These are phyloP conservation scores for Drosophila quinaria DNA, from an alignment of 2,888 invertebrate species.

Conservation along the genomic window DNA sequence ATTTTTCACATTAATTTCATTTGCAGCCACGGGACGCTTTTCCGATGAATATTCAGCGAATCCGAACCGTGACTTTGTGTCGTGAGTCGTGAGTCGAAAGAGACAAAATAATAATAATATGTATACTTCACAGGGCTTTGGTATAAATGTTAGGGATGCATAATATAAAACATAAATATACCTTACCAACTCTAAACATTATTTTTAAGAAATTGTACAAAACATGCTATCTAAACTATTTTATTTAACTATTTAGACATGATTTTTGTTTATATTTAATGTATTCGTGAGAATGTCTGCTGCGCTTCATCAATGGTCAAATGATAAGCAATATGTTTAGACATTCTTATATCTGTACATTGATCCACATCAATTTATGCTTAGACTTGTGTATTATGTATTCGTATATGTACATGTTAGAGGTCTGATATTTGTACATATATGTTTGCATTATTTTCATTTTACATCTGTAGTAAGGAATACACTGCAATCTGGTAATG, in stretches of 20 bases:
- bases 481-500: conserved; percentile 1
- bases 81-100: conserved; percentile 80
- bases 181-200: background rate
- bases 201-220: background rate
- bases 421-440: background rate
- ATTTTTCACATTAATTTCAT: conserved; percentile 9
- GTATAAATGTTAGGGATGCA: conserved; percentile 13
- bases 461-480: background rate
- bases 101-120: conserved; percentile 1
- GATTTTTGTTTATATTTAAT: background rate
- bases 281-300: background rate
- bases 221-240: background rate
- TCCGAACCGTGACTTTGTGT: conserved; percentile 84
- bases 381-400: background rate
- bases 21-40: conserved; percentile 82
- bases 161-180: background rate
- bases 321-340: background rate
- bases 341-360: background rate
- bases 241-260: background rate
- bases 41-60: conserved; percentile 83
- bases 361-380: background rate
- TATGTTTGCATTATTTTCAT: too few species aligned
- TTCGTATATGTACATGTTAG: conserved; percentile 1
- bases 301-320: conserved; percentile 2
- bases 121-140: conserved; percentile 14